Percentiles rank a stretch among this genome's conserved stretches.
These are phyloP conservation scores for Fragum fragum DNA, from an alignment of 2,888 invertebrate species.

Conservation along the genomic window DNA sequence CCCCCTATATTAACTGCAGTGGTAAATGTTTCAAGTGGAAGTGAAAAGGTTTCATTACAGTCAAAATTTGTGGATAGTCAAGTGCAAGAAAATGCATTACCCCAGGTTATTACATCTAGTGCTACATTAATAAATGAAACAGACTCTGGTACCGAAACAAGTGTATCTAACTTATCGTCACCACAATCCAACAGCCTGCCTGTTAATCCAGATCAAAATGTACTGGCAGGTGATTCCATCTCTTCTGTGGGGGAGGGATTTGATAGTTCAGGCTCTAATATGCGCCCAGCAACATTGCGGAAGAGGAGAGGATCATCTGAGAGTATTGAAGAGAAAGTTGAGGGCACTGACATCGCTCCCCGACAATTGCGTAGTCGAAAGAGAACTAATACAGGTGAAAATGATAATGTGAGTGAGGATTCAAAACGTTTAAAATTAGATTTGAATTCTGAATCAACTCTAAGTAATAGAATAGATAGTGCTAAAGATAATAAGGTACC, in stretches of 20 bases:
- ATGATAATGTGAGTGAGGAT: conserved; percentile 54
- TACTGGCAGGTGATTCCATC: neutral
- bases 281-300: conserved; percentile 9
- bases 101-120: neutral
- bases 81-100: neutral
- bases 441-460: conserved; percentile 28
- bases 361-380: conserved; percentile 63
- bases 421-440: conserved; percentile 59
- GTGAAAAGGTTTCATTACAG: neutral
- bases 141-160: neutral
- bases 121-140: neutral
- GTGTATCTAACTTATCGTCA: neutral
- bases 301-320: conserved; percentile 42
- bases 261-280: neutral
- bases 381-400: conserved; percentile 62
- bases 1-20: conserved; percentile 59
- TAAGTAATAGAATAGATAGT: conserved; percentile 43
- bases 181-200: neutral
- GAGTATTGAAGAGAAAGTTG: conserved; percentile 49
- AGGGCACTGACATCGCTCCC: conserved; percentile 41
- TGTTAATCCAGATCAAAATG: neutral
- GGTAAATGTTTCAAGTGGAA: conserved; percentile 24
- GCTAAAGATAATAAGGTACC: conserved; percentile 48
- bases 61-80: neutral
- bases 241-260: neutral